phyloP scores from a whole-genome alignment of 2,113 vertebrate genomes.

The Brachirus orientalis region DNA sequence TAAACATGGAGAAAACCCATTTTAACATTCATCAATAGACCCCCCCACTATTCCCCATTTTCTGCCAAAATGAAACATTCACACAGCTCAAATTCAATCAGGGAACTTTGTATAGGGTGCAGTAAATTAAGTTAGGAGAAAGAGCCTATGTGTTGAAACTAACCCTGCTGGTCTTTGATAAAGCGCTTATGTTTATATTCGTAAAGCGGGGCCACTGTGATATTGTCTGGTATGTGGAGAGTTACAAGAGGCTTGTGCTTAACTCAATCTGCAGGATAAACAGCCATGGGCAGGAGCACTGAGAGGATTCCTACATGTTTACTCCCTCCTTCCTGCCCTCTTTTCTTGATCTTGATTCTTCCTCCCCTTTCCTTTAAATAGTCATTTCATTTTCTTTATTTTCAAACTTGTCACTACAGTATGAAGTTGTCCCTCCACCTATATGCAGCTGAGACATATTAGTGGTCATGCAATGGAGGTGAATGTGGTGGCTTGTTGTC shows the following conservation, averaged over 20 bases:
- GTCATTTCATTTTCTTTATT: constrained; percentile 1
- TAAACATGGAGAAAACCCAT: constrained; percentile 61
- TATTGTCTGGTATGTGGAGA: constrained; percentile 81
- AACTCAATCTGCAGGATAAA: constrained; percentile 78
- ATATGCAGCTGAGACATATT: constrained; percentile 40
- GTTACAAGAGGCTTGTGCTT: constrained; percentile 69
- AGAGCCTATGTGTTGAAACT: constrained; percentile 67
- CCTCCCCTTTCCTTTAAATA: constrained; percentile 21
- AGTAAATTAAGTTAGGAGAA: constrained; percentile 74
- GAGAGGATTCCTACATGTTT: constrained; percentile 56
- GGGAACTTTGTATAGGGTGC: constrained; percentile 49
- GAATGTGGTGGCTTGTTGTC: constrained; percentile 44
- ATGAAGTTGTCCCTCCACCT: constrained; percentile 27
- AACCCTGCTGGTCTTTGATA: constrained; percentile 72
- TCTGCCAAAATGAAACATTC: constrained; percentile 61
- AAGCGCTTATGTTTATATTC: constrained; percentile 71
- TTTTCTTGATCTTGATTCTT: neutral
- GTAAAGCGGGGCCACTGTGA: constrained; percentile 74
- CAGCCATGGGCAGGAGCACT: constrained; percentile 59
- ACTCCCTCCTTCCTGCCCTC: constrained; percentile 37
- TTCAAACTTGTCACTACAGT: neutral
- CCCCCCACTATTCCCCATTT: constrained; percentile 44
- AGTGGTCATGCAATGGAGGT: constrained; percentile 46
- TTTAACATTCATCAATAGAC: constrained; percentile 59
- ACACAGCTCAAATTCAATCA: constrained; percentile 72